A percentile compares a stretch with the other conserved stretches of the same genome.
Evolutionary conservation across 2,113 vertebrate species (phyloP).

Genomic region (Callipepla californica): DNA sequence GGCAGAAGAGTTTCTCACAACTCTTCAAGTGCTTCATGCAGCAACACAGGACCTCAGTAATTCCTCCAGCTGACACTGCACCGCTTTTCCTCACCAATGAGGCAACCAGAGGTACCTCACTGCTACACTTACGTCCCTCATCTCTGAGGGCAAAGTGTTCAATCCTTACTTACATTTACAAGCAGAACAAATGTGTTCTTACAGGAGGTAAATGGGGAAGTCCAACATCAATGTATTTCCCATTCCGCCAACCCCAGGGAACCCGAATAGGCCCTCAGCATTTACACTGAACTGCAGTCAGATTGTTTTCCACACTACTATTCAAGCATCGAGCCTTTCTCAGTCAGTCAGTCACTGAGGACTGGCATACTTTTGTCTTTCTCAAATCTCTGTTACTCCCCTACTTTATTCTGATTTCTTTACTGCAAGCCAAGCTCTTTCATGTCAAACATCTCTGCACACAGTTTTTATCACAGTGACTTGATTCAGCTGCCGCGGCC

Average conservation of each 20-base stretch:
- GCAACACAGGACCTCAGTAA: not conserved
- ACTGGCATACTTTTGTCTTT: fast-evolving
- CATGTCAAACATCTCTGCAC: not conserved
- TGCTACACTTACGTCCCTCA: not conserved
- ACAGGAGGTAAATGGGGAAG: not conserved
- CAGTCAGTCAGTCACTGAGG: not conserved
- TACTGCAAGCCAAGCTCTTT: not conserved
- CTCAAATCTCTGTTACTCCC: not conserved
- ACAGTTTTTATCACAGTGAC: not conserved
- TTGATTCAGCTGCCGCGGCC: not conserved
- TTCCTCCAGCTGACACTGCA: not conserved
- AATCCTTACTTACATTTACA: not conserved
- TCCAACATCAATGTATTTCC: not conserved
- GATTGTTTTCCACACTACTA: not conserved
- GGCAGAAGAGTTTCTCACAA: not conserved
- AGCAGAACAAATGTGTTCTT: not conserved
- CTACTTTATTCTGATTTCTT: not conserved
- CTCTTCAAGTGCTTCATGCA: not conserved
- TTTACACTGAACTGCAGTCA: not conserved
- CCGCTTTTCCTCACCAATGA: not conserved
- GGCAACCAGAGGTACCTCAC: not conserved
- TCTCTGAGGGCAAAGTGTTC: fast-evolving
- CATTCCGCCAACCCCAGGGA: not conserved
- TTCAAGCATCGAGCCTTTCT: not conserved
- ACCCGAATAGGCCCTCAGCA: not conserved